Evolutionary conservation across 2,888 invertebrate genomes (phyloP).

Genomic region (Dasypolia templi): DNA sequence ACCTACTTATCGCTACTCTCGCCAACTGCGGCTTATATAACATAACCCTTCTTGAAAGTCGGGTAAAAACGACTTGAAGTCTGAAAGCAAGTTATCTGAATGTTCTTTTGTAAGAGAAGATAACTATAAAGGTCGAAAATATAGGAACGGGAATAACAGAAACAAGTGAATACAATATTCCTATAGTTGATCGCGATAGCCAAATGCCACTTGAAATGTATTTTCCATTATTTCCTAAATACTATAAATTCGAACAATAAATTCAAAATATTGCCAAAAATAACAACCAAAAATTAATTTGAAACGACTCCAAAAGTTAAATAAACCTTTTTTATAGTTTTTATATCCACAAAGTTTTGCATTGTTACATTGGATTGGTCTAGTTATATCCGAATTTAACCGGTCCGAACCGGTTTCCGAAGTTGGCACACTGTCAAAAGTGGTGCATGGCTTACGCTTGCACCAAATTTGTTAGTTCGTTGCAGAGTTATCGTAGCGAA

Average conservation of each 20-base stretch:
- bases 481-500: slow-evolving; percentile 61
- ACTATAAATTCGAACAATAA: slow-evolving; percentile 46
- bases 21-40: too few species aligned
- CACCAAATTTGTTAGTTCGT: slow-evolving; percentile 66
- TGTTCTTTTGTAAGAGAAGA: too few species aligned
- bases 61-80: rapidly evolving
- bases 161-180: not conserved
- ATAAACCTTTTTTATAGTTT: slow-evolving; percentile 67
- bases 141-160: not conserved
- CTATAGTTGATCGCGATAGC: not conserved
- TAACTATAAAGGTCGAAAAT: not conserved
- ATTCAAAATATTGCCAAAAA: slow-evolving; percentile 60
- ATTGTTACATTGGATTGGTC: slow-evolving; percentile 70
- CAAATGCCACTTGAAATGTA: slow-evolving; percentile 23
- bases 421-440: slow-evolving; percentile 79
- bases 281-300: slow-evolving; percentile 62
- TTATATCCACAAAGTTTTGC: slow-evolving; percentile 64
- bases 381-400: slow-evolving; percentile 75
- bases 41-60: not conserved
- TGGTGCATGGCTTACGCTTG: slow-evolving; percentile 68
- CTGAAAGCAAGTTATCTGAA: not conserved
- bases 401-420: slow-evolving; percentile 74
- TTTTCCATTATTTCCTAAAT: slow-evolving; percentile 44
- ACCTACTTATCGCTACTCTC: too few species aligned
- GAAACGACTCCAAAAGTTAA: slow-evolving; percentile 68